A percentile compares a stretch with the other conserved stretches of the same genome.
Evolutionary conservation across 2,888 invertebrate genomes (phyloP).

Genomic region (Adelognathus sp.): DNA sequence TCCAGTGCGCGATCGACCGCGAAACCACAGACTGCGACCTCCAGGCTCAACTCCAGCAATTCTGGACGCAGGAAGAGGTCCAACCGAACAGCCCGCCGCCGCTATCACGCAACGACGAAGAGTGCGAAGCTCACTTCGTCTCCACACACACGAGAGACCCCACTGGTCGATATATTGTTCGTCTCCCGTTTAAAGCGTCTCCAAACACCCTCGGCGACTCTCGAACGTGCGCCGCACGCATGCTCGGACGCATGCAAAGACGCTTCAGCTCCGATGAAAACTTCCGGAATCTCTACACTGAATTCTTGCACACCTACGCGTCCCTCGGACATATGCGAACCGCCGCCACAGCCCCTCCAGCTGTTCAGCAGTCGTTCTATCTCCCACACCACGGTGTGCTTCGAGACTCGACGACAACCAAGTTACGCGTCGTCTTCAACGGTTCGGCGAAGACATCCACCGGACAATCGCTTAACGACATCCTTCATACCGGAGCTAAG

Average conservation of each 20-base stretch:
- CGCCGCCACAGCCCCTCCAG: background rate
- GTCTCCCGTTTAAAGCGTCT: background rate
- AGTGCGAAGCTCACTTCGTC: background rate
- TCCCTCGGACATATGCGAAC: constrained; percentile 16
- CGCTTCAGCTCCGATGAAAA: constrained; percentile 1
- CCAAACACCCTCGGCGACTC: background rate
- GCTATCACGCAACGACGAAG: background rate
- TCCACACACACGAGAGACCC: background rate
- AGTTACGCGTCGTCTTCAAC: constrained; percentile 37
- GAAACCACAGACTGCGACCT: background rate
- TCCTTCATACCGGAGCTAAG: constrained; percentile 20
- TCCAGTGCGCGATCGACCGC: background rate
- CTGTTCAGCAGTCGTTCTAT: background rate
- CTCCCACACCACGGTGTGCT: constrained; percentile 13
- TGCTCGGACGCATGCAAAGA: background rate
- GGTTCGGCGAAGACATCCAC: constrained; percentile 23
- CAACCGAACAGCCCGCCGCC: background rate
- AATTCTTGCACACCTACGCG: constrained; percentile 3
- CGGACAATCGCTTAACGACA: constrained; percentile 23
- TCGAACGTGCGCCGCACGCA: background rate
- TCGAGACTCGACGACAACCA: constrained; percentile 24
- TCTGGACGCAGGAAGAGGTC: constrained; percentile 16
- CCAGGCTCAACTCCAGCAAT: background rate
- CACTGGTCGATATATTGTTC: background rate
- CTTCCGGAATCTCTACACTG: background rate